These are phyloP conservation scores for Drosophila subsilvestris DNA, from an alignment of 2,888 invertebrate species.

Conservation along the genomic window DNA sequence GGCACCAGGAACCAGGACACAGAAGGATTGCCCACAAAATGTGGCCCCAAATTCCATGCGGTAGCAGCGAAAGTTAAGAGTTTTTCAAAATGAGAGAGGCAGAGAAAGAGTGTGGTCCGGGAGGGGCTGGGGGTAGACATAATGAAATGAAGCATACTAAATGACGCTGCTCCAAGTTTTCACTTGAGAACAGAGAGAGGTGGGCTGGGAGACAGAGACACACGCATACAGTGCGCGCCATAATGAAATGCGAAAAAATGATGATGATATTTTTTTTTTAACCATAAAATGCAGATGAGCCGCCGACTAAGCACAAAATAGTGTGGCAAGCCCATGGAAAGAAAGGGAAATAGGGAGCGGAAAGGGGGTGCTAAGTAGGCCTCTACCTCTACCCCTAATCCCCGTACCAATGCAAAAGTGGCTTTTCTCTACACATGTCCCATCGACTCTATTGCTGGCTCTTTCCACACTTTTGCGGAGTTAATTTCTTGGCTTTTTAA, in stretches of 20 bases:
- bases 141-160: conserved; percentile 78
- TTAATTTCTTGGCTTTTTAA: conserved; percentile 77
- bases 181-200: conserved; percentile 19
- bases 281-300: conserved; percentile 82
- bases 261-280: conserved; percentile 74
- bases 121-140: conserved; percentile 48
- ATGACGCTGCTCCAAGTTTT: conserved; percentile 78
- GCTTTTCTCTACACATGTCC: conserved; percentile 54
- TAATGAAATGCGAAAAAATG: conserved; percentile 80
- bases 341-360: conserved; percentile 11
- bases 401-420: conserved; percentile 1
- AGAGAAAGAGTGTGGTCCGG: conserved; percentile 8
- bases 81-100: conserved; percentile 55
- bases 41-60: conserved; percentile 73
- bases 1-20: conserved; percentile 18
- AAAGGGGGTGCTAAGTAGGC: conserved; percentile 45
- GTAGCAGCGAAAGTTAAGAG: conserved; percentile 78
- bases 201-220: conserved; percentile 29
- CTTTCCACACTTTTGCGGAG: conserved; percentile 48
- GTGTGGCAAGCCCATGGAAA: conserved; percentile 50
- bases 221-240: conserved; percentile 43
- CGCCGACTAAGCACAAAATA: conserved; percentile 80
- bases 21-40: conserved; percentile 79
- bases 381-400: conserved; percentile 14
- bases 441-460: conserved; percentile 43